Base-by-base conservation (phyloP, 2,888 invertebrate species). In the Cryptocephalus moraei region DNA sequence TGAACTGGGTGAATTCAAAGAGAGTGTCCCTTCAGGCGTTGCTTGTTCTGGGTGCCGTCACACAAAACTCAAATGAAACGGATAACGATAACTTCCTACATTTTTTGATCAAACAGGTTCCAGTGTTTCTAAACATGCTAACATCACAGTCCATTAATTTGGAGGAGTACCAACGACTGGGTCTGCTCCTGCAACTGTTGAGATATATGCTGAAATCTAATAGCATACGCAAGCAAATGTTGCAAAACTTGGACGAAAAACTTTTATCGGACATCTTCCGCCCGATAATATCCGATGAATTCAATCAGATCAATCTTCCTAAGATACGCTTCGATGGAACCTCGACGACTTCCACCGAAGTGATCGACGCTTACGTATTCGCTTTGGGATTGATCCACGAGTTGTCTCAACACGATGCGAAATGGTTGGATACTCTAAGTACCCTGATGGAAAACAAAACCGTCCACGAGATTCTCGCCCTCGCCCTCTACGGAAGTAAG, bases 401-500 rank as follows among this genome's bases (percentile, higher is more conserved):
- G 55, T 61, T 78, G 38, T 70, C 73, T 1, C 62, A 67, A 41
- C 65, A 70, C 45, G 69, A 73, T 57, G 63, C 67, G 0, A 59
- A 62, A 9, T 77, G 77, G 77, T 55, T 71, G 13, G 66, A 67
- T 8, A 58, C 74, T 8, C 72, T 73, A 32, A 57, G 47, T 49
- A 64, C 66, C 10, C 67, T 75, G 45, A 57, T 77, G 43, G 55
- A 61, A 44, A 62, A 67, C 43, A 65, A 58, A 52, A 71, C 72
- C 53, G 68, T 75, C 11, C 75, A 76, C 53, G 69, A 71, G 64
- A 63, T 74, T 13, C 64, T 78, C 48, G 76, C 77, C 1, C 62
- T 73, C 43, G 74, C 73, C 1, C 61, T 79, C 9, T 75, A 70
- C 52, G 68, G 67, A 1, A 73, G 76, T 9, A 64, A 70, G 3